phyloP scores from a whole-genome alignment of 2,888 invertebrate genomes.

The Harpalus rufipes region DNA sequence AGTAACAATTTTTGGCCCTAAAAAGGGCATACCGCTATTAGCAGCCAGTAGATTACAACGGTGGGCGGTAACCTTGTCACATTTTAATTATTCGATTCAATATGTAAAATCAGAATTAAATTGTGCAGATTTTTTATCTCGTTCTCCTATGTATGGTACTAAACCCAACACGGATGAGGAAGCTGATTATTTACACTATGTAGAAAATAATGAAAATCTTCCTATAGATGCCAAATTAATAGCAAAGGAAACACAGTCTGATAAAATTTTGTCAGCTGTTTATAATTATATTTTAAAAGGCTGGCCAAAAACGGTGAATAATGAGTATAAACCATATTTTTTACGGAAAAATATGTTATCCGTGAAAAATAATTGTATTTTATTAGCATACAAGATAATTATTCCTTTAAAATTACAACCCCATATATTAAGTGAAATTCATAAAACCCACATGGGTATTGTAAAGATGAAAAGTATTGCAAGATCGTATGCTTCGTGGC shows the following conservation, averaged over 20 bases:
- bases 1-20: slow-evolving; percentile 22
- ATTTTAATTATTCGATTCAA: slow-evolving; percentile 68
- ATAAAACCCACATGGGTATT: slow-evolving; percentile 64
- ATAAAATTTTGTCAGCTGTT: not conserved
- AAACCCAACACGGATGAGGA: slow-evolving; percentile 35
- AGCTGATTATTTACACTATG: slow-evolving; percentile 38
- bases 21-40: slow-evolving; percentile 37
- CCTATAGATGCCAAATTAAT: slow-evolving; percentile 16
- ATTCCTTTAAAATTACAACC: slow-evolving; percentile 60
- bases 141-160: slow-evolving; percentile 56
- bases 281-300: slow-evolving; percentile 11
- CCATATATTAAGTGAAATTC: slow-evolving; percentile 49
- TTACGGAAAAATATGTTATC: slow-evolving; percentile 17
- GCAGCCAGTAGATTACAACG: slow-evolving; percentile 17
- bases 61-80: slow-evolving; percentile 67
- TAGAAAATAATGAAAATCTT: slow-evolving; percentile 23
- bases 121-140: slow-evolving; percentile 70
- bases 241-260: slow-evolving; percentile 1
- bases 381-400: slow-evolving; percentile 47
- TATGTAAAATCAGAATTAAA: slow-evolving; percentile 69
- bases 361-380: slow-evolving; percentile 8
- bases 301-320: not conserved
- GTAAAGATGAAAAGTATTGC: slow-evolving; percentile 67
- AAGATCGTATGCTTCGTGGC: slow-evolving; percentile 67
- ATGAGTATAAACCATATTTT: slow-evolving; percentile 10